These are phyloP conservation scores for Tinamus major DNA, from an alignment of 2,797 vertebrate species.

Conservation along the genomic window DNA sequence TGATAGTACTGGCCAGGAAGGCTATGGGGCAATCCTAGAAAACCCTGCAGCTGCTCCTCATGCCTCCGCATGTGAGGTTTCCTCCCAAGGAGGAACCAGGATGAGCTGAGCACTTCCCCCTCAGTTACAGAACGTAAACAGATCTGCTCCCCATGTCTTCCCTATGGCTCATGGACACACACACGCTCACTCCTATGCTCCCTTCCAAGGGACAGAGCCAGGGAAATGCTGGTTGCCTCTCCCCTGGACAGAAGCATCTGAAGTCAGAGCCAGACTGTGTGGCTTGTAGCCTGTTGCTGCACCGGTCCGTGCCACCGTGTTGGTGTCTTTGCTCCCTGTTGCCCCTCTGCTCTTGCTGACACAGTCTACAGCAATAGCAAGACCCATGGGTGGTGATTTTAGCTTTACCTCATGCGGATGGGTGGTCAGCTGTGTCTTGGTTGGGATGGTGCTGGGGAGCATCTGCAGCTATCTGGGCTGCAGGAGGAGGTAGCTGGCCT, in stretches of 20 bases:
- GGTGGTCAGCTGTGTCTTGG: no score
- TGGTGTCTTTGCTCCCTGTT: neutral
- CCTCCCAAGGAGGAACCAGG: neutral
- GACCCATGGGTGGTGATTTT: no score
- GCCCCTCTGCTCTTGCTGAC: neutral
- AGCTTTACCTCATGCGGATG: no score
- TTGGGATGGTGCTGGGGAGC: no score
- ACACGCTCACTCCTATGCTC: fast-evolving
- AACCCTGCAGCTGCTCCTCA: neutral
- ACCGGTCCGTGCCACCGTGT: no score
- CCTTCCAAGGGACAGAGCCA: fast-evolving
- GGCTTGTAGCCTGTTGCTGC: neutral
- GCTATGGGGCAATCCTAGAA: neutral
- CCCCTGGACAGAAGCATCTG: no score
- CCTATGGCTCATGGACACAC: fast-evolving
- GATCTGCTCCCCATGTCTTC: fast-evolving
- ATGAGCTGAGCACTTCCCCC: neutral
- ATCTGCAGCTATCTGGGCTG: no score
- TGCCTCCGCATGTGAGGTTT: neutral
- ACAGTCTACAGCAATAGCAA: no score
- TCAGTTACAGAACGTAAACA: neutral
- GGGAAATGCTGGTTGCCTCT: neutral
- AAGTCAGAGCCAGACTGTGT: neutral
- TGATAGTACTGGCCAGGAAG: neutral
- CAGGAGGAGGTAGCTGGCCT: no score